These are phyloP conservation scores for Trachymyrmex septentrionalis DNA, from an alignment of 1,140 invertebrate genomes.

Conservation along the genomic window DNA sequence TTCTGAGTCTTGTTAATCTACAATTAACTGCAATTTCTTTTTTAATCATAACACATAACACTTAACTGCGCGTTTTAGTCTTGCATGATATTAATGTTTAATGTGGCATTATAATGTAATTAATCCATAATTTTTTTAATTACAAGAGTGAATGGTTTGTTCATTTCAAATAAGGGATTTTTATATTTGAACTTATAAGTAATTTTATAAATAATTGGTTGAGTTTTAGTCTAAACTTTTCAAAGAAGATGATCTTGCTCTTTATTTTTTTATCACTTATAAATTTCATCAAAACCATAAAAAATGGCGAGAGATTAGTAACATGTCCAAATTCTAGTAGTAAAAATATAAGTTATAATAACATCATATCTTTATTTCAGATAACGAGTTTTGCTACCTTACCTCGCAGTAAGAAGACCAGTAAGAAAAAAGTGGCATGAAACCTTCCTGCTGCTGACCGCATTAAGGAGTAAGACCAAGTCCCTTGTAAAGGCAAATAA, in stretches of 20 bases:
- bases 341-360: neutral
- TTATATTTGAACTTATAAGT: neutral
- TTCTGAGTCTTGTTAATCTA: constrained; percentile 47
- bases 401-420: constrained; percentile 87
- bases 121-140: constrained; percentile 29
- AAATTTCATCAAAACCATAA: constrained; percentile 20
- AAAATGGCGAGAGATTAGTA: constrained; percentile 23
- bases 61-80: constrained; percentile 55
- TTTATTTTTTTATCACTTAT: neutral
- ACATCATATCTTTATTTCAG: constrained; percentile 80
- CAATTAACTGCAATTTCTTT: constrained; percentile 41
- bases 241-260: neutral
- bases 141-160: neutral
- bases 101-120: constrained; percentile 7
- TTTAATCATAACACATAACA: constrained; percentile 41
- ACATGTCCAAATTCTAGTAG: neutral
- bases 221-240: constrained; percentile 6
- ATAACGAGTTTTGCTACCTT: constrained; percentile 88
- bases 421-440: constrained; percentile 86
- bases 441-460: constrained; percentile 76
- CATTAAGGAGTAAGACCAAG: constrained; percentile 80
- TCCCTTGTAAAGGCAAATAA: constrained; percentile 44
- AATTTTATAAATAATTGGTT: neutral
- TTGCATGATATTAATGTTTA: constrained; percentile 28
- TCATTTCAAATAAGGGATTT: constrained; percentile 2